Evolutionary conservation across 2,888 invertebrate genomes (phyloP).

Genomic region (Automeris io): DNA sequence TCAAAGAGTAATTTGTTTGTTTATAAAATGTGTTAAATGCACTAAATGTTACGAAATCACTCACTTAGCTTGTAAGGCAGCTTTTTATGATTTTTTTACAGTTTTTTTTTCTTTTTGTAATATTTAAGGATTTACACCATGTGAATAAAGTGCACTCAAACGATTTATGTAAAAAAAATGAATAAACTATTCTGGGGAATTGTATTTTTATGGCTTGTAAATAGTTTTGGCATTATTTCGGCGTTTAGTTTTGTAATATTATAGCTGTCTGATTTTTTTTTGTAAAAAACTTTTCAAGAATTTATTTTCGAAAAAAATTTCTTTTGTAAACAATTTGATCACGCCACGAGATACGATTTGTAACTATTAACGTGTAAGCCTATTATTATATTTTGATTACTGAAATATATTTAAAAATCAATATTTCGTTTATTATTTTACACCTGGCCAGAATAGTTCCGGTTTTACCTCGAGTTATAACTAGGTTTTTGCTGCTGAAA

Average conservation of each 20-base stretch:
- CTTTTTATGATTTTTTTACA: conserved; percentile 15
- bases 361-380: conserved; percentile 75
- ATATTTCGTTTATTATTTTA: conserved; percentile 17
- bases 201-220: conserved; percentile 52
- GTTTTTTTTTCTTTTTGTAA: conserved; percentile 17
- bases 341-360: conserved; percentile 67
- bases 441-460: neutral
- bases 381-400: conserved; percentile 78
- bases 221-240: conserved; percentile 30
- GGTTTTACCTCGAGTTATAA: too few species aligned
- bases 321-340: conserved; percentile 24
- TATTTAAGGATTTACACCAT: conserved; percentile 45
- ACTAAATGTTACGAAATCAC: conserved; percentile 48
- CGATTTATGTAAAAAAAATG: conserved; percentile 12
- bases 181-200: conserved; percentile 49
- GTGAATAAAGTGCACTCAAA: conserved; percentile 65
- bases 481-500: too few species aligned
- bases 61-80: conserved; percentile 44
- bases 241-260: conserved; percentile 29
- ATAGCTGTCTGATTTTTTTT: conserved; percentile 19
- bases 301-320: conserved; percentile 12
- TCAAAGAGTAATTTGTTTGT: conserved; percentile 8
- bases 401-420: conserved; percentile 75
- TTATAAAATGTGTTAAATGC: conserved; percentile 36
- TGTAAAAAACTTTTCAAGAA: conserved; percentile 14